These are phyloP conservation scores for Antechinus flavipes DNA, from an alignment of 2,113 vertebrate genomes.

Conservation along the genomic window DNA sequence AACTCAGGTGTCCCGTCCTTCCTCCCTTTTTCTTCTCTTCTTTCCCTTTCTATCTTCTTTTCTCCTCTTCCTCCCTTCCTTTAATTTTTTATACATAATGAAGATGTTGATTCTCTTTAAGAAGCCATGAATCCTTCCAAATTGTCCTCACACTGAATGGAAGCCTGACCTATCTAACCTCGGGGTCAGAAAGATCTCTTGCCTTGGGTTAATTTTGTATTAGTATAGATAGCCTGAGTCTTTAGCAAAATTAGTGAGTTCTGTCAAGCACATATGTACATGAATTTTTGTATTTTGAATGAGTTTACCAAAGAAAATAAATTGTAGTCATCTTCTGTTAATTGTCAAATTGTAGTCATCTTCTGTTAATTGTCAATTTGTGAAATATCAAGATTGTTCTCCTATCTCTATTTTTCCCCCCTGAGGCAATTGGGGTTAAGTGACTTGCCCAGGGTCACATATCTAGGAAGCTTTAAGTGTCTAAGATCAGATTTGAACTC, in stretches of 20 bases:
- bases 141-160: background rate
- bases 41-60: background rate
- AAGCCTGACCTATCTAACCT: background rate
- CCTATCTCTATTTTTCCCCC: background rate
- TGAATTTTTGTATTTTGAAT: background rate
- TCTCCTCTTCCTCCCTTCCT: background rate
- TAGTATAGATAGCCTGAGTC: background rate
- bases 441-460: no score
- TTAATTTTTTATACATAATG: background rate
- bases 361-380: background rate
- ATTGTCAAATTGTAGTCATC: background rate
- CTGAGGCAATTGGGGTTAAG: no score
- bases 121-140: background rate
- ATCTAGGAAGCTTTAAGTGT: no score
- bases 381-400: background rate
- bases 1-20: background rate
- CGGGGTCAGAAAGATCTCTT: background rate
- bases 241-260: background rate
- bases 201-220: background rate
- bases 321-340: background rate
- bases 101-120: background rate
- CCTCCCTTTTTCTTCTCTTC: background rate
- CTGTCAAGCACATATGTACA: background rate
- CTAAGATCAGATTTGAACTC: no score
- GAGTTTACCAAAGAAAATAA: background rate